Evolutionary conservation across 2,888 invertebrate genomes (phyloP), one percentile per base, ranked within the genome.

Genomic region (Gisinianus flammeolus): DNA sequence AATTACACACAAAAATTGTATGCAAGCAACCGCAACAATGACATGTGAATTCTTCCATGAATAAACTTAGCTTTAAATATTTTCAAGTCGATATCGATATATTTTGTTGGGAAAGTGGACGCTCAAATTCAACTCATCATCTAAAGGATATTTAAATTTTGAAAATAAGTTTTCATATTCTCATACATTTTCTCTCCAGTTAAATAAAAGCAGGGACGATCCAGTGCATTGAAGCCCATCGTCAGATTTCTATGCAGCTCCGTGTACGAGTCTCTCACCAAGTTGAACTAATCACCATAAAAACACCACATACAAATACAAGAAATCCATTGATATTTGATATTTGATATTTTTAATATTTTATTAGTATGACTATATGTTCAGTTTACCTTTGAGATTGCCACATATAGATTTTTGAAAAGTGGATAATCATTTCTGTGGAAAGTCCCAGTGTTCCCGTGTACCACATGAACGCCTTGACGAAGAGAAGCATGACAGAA

Each of bases 361-460:
- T n/a, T n/a, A n/a, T n/a, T n/a, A n/a, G n/a, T n/a, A n/a, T n/a
- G n/a, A n/a, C 8, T 58, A 3, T 58, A n/a, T 22, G 10, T n/a
- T 22, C 58, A 24, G 22, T n/a, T 30, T 35, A 71, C 70, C 77
- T 70, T 70, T 0, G 33, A 52, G 28, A 77, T 70, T 8, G 30
- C 16, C 10, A 19, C n/a, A 30, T 64, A 77, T 8, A 77, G 44
- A 24, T 26, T 64, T 26, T 52, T 16, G 24, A 77, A 77, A 12
- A 71, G 44, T 1, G 77, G 77, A 35, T 70, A 70, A 22, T 77
- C 64, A n/a, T 31, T 22, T 12, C 33, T 62, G 30, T 77, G 77
- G 30, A 77, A 77, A 5, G 64, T 71, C 0, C 62, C 62, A n/a
- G 58, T 28, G 30, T 77, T 77, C 16, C 77, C 77, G 52, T 77